Evolutionary conservation across 2,797 vertebrate species (phyloP).

Genomic region (Sebastes oblongus): DNA sequence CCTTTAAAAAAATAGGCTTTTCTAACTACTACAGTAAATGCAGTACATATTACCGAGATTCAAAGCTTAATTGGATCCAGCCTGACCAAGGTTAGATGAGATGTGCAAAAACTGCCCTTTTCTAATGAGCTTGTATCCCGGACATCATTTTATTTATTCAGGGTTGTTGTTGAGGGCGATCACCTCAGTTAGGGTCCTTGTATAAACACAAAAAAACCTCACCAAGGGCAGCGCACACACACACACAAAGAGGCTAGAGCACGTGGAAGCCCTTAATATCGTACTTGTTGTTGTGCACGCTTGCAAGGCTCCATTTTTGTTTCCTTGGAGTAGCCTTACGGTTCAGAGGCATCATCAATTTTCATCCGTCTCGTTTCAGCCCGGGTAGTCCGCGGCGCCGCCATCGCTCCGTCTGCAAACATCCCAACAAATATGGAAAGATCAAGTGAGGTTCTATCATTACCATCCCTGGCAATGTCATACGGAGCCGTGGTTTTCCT

Average conservation of each 20-base stretch:
- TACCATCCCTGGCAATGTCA: conserved; percentile 51
- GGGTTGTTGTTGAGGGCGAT: conserved; percentile 10
- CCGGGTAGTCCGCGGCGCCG: conserved; percentile 36
- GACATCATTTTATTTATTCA: conserved; percentile 9
- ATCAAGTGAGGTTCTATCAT: conserved; percentile 54
- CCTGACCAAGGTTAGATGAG: conserved; percentile 6
- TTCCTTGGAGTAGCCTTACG: conserved; percentile 36
- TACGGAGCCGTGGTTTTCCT: conserved; percentile 27
- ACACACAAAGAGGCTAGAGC: conserved; percentile 17
- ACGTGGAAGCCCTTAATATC: conserved; percentile 14
- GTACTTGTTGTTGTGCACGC: neutral
- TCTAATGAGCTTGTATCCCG: neutral
- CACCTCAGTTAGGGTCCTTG: neutral
- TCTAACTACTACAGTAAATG: neutral
- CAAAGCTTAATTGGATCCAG: neutral
- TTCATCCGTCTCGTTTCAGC: conserved; percentile 28
- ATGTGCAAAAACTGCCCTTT: conserved; percentile 6
- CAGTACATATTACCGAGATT: neutral
- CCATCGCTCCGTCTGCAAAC: conserved; percentile 31
- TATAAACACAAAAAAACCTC: conserved; percentile 28
- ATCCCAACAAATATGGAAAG: conserved; percentile 37
- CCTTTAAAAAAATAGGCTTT: neutral
- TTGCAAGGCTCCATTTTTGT: conserved; percentile 14
- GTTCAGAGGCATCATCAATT: conserved; percentile 53
- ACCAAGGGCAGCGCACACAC: conserved; percentile 17